phyloP scores from a whole-genome alignment of 2,888 invertebrate species.

The Ornithoptera priamus region DNA sequence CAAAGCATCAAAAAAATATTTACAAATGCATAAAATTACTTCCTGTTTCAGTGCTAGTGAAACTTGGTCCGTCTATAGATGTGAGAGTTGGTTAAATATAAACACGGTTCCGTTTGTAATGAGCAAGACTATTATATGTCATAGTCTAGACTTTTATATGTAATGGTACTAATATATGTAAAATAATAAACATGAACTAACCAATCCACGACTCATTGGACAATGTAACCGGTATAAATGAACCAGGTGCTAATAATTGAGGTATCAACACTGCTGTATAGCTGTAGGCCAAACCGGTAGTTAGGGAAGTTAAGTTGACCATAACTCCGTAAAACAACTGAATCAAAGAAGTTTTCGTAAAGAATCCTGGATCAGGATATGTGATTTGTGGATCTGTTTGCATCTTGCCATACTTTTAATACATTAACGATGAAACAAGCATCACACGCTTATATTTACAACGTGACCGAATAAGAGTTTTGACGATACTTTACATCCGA shows the following conservation, averaged over 20 bases:
- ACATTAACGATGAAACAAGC: background rate
- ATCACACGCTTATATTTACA: background rate
- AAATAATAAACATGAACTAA: constrained; percentile 44
- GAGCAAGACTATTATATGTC: too few species aligned
- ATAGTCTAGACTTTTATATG: too few species aligned
- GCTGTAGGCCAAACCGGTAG: constrained; percentile 81
- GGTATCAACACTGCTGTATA: constrained; percentile 82
- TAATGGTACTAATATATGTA: background rate
- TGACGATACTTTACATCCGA: background rate
- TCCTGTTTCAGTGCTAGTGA: too few species aligned
- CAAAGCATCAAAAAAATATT: too few species aligned
- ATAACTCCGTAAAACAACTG: constrained; percentile 57
- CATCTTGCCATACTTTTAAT: constrained; percentile 12
- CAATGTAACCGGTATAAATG: constrained; percentile 61
- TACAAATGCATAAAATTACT: too few species aligned
- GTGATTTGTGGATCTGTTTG: constrained; percentile 16
- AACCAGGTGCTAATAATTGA: constrained; percentile 66
- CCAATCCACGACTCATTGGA: constrained; percentile 82
- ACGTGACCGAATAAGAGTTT: background rate
- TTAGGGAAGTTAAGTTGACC: constrained; percentile 78
- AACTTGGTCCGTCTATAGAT: too few species aligned
- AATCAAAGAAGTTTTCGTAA: constrained; percentile 48
- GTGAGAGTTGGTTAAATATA: too few species aligned
- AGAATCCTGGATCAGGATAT: constrained; percentile 50
- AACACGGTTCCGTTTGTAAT: too few species aligned